These are phyloP conservation scores for Trissolcus japonicus DNA, from an alignment of 2,888 invertebrate species.

Conservation along the genomic window DNA sequence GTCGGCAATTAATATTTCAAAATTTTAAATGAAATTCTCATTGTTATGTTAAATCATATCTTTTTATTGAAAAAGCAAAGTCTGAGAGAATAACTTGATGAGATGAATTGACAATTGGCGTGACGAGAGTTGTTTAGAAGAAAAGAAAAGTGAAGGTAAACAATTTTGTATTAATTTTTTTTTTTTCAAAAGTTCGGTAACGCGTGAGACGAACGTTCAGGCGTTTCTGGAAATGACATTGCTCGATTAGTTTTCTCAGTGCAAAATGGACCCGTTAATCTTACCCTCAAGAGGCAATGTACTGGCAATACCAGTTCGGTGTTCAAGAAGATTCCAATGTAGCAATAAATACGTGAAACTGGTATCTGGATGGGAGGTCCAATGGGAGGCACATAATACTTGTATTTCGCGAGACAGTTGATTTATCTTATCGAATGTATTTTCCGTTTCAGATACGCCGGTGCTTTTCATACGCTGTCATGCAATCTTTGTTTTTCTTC, in stretches of 20 bases:
- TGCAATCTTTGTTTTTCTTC: slow-evolving; percentile 43
- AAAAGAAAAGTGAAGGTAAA: too few species aligned
- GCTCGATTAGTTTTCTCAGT: slow-evolving; percentile 50
- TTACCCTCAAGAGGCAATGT: slow-evolving; percentile 54
- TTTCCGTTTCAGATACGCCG: slow-evolving; percentile 42
- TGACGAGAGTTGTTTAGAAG: too few species aligned
- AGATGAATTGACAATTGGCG: too few species aligned
- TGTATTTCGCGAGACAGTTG: slow-evolving; percentile 47
- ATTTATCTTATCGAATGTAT: slow-evolving; percentile 52
- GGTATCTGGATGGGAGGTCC: slow-evolving; percentile 45
- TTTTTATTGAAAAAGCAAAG: too few species aligned
- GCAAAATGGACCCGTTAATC: slow-evolving; percentile 52
- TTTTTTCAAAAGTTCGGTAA: slow-evolving; percentile 40
- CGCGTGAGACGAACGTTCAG: slow-evolving; percentile 28
- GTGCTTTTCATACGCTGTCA: slow-evolving; percentile 44
- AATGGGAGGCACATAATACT: slow-evolving; percentile 51
- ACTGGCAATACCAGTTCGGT: slow-evolving; percentile 50
- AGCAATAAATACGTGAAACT: slow-evolving; percentile 55
- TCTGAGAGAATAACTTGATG: too few species aligned
- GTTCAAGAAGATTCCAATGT: slow-evolving; percentile 52
- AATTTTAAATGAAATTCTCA: too few species aligned
- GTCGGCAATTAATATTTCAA: too few species aligned
- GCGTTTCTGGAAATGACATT: slow-evolving; percentile 47
- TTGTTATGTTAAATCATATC: too few species aligned
- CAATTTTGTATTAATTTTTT: too few species aligned